Conservation (phyloP, 2,797 vertebrate species). For the Hoplostethus mediterraneus region DNA sequence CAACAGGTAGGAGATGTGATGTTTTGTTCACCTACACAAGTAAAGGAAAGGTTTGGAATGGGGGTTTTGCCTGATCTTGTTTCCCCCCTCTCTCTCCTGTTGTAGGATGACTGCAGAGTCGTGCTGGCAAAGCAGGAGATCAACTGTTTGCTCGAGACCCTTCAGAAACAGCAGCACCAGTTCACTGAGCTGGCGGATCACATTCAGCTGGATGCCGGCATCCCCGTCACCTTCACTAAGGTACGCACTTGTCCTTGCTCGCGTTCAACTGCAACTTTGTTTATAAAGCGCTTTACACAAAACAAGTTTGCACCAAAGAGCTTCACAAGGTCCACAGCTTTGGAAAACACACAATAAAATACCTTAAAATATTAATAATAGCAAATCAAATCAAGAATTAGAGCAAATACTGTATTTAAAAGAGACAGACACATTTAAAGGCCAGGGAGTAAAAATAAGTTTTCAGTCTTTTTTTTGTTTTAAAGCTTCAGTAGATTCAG, state of each 20-base stretch:
- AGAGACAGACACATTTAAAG: too few relatives aligned
- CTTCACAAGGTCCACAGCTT: too few relatives aligned
- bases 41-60: too few relatives aligned
- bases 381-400: too few relatives aligned
- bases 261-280: not conserved
- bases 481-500: too few relatives aligned
- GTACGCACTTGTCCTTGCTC: constrained; percentile 69
- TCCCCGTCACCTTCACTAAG: constrained; percentile 99
- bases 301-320: too few relatives aligned
- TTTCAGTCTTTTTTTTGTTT: too few relatives aligned
- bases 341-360: too few relatives aligned
- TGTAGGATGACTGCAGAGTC: constrained; percentile 96
- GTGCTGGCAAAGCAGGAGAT: constrained; percentile 98
- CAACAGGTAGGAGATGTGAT: constrained; percentile 88
- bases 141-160: constrained; percentile 92
- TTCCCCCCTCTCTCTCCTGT: constrained; percentile 9
- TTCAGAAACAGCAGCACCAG: constrained; percentile 99
- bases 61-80: not conserved
- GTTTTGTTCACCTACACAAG: not conserved
- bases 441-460: too few relatives aligned
- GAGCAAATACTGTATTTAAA: too few relatives aligned
- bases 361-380: too few relatives aligned
- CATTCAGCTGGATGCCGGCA: constrained; percentile 95
- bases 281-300: too few relatives aligned
- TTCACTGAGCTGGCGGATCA: constrained; percentile 98